phyloP scores from a whole-genome alignment of 2,797 vertebrate species.

The Pelodytes ibericus region DNA sequence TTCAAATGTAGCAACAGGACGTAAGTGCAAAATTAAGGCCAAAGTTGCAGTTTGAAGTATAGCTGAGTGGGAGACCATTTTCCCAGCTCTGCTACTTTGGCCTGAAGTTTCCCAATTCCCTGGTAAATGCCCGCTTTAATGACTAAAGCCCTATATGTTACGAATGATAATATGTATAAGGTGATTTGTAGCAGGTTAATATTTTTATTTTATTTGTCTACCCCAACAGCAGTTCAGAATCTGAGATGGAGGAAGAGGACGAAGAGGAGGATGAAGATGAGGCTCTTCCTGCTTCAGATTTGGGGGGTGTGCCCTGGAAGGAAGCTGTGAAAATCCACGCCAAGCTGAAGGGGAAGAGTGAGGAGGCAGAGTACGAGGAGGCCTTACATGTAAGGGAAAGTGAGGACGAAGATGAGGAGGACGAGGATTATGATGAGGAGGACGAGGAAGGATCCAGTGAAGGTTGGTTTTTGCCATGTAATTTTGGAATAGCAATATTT shows the following conservation, averaged over 20 bases:
- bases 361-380: slow-evolving; percentile 72
- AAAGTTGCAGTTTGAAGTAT: too few relatives aligned
- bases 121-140: too few relatives aligned
- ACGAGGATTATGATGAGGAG: slow-evolving; percentile 68
- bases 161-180: too few relatives aligned
- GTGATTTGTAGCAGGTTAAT: too few relatives aligned
- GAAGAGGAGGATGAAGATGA: slow-evolving; percentile 68
- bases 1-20: too few relatives aligned
- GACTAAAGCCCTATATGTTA: too few relatives aligned
- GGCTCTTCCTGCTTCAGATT: slow-evolving; percentile 77
- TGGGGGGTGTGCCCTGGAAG: slow-evolving; percentile 94
- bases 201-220: too few relatives aligned
- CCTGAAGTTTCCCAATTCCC: too few relatives aligned
- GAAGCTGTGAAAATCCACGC: slow-evolving; percentile 92
- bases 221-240: slow-evolving; percentile 93
- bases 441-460: slow-evolving; percentile 88
- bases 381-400: slow-evolving; percentile 63
- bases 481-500: too few relatives aligned
- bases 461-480: slow-evolving; percentile 73
- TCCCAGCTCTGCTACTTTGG: too few relatives aligned
- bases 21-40: too few relatives aligned
- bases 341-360: slow-evolving; percentile 80
- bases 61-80: too few relatives aligned
- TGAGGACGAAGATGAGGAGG: slow-evolving; percentile 72
- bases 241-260: slow-evolving; percentile 83